These are phyloP conservation scores for Fukomys damarensis DNA, from an alignment of 2,113 vertebrate genomes.

Conservation along the genomic window DNA sequence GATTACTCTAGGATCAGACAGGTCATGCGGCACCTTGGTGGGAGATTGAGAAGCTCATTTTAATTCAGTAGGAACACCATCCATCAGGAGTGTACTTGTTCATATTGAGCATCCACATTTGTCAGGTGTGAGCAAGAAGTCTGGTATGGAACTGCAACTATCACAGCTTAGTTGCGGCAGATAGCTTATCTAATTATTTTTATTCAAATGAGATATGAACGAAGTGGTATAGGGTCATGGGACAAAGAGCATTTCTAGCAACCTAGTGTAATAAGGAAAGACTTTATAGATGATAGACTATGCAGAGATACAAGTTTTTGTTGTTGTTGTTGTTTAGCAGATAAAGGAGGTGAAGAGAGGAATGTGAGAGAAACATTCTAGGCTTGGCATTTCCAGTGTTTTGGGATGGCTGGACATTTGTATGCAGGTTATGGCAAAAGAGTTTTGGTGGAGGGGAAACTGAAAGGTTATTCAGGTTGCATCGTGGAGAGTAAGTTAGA, in stretches of 20 bases:
- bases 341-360: neutral
- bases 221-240: neutral
- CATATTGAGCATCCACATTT: neutral
- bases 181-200: conserved; percentile 10
- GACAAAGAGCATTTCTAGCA: neutral
- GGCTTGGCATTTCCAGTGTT: neutral
- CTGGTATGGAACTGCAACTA: neutral
- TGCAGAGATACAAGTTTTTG: neutral
- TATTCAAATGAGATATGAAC: neutral
- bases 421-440: neutral
- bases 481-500: neutral
- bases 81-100: neutral
- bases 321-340: conserved; percentile 12
- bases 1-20: neutral
- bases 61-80: neutral
- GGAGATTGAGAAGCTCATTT: conserved; percentile 25
- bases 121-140: neutral
- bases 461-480: neutral
- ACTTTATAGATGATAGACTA: neutral
- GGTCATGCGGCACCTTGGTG: neutral
- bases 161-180: neutral
- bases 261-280: neutral
- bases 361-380: neutral
- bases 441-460: conserved; percentile 16
- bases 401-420: neutral